A percentile compares a stretch with the other conserved stretches of the same genome.
These are phyloP conservation scores for Heteromurus nitidus DNA, from an alignment of 2,888 invertebrate species.

Conservation along the genomic window DNA sequence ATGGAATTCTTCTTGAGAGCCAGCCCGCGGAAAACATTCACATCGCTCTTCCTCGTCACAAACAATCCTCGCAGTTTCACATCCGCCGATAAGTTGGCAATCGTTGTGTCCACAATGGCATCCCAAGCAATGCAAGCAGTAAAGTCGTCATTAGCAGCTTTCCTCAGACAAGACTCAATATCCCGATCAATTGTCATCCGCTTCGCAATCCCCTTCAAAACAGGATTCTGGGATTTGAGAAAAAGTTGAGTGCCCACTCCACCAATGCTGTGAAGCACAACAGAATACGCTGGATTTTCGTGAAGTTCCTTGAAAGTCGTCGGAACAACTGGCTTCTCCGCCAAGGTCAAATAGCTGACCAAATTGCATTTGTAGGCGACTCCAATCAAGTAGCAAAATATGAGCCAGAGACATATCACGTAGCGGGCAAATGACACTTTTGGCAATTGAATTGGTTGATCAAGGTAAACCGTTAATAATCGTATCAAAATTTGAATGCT, in stretches of 20 bases:
- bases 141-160: background rate
- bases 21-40: background rate
- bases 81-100: background rate
- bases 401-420: too few species aligned
- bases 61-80: background rate
- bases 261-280: slow-evolving; percentile 23
- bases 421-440: background rate
- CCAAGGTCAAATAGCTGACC: slow-evolving; percentile 34
- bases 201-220: slow-evolving; percentile 29
- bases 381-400: slow-evolving; percentile 48
- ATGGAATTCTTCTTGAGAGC: slow-evolving; percentile 19
- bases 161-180: background rate
- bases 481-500: background rate
- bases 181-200: slow-evolving; percentile 8
- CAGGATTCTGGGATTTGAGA: slow-evolving; percentile 10
- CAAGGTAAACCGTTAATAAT: slow-evolving; percentile 11
- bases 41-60: too few species aligned
- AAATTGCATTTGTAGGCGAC: slow-evolving; percentile 39
- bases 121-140: background rate
- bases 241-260: slow-evolving; percentile 42
- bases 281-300: background rate
- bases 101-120: background rate
- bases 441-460: slow-evolving; percentile 8
- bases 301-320: slow-evolving; percentile 22
- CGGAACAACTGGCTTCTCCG: slow-evolving; percentile 16